Evolutionary conservation across 2,888 invertebrate species (phyloP).

Genomic region (Mechanitis mazaeus): DNA sequence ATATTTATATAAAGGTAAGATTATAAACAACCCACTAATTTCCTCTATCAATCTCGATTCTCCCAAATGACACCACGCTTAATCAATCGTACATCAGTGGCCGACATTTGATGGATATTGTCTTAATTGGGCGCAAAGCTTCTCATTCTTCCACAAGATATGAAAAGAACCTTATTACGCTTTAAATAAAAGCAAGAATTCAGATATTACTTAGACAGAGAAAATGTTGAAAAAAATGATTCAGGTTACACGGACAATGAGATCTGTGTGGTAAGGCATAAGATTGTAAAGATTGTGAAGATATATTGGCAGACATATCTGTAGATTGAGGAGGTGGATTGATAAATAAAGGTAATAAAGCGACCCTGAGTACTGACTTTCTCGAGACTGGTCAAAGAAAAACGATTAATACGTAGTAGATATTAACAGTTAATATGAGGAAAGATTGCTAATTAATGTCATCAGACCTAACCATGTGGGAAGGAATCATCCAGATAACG

Average conservation of each 20-base stretch:
- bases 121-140: constrained; percentile 29
- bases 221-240: constrained; percentile 15
- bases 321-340: constrained; percentile 40
- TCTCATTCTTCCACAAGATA: constrained; percentile 9
- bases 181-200: constrained; percentile 14
- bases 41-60: constrained; percentile 44
- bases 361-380: constrained; percentile 37
- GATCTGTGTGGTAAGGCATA: constrained; percentile 27
- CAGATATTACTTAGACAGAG: constrained; percentile 8
- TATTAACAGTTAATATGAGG: constrained; percentile 27
- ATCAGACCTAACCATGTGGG: constrained; percentile 21
- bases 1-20: neutral
- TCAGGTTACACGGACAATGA: constrained; percentile 22
- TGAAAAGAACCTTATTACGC: constrained; percentile 18
- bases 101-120: constrained; percentile 35
- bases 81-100: constrained; percentile 57
- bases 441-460: constrained; percentile 27
- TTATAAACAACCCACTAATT: constrained; percentile 15
- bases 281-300: constrained; percentile 29
- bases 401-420: constrained; percentile 31
- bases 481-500: constrained; percentile 9
- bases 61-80: constrained; percentile 46
- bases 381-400: constrained; percentile 28
- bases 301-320: constrained; percentile 26
- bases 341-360: constrained; percentile 50